Base-by-base conservation (phyloP, 2,797 vertebrate species). In the Cetoscarus ocellatus region DNA sequence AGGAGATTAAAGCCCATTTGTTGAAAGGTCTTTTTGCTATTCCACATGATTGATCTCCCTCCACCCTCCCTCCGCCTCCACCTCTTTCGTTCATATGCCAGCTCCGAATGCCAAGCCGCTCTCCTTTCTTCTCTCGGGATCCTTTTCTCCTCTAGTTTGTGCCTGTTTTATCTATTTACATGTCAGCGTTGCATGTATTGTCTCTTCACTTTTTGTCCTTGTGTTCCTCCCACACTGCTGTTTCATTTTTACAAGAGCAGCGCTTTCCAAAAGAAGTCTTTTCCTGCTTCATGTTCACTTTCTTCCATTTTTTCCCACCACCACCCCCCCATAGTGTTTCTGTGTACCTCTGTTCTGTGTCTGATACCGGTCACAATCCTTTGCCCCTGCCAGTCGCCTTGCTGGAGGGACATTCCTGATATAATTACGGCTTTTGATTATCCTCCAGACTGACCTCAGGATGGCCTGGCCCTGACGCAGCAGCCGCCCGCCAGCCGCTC, bases 1-100 rank as follows among this genome's bases (percentile, higher is more conserved):
- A 83, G 59, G 73, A 92, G 91, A 93, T 94, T 91, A 93, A 91
- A 94, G 91, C 49, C 73, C 51, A 36, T 88, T 93, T 85, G 84
- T 78, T 88, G 90, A 92, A 90, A 92, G 86, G 80, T 85, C 79
- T 90, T 87, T 91, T 85, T 82, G 81, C 84, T 79, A 75, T 92
- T 92, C 85, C 78, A 77, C 79, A 74, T 89, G 88, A 92, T 87
- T 93, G 92, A 92, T 92, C 87, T 74, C 58, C 53, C 61, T 75
- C 85, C 60, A 61, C 75, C 40, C 34, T 13, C 61, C 51, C 58
- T 50, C 77, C 75, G 40, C 57, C 66, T 66, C 40, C 73, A n/a
- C 18, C 40, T 34, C 47, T 57, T 75, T 73, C 77, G 72, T 82
- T 80, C 77, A 77, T 81, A 65, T 9, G 7, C 18, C 45, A 64